Conservation (phyloP, 2,113 vertebrate genomes). For the Sterna hirundo region DNA sequence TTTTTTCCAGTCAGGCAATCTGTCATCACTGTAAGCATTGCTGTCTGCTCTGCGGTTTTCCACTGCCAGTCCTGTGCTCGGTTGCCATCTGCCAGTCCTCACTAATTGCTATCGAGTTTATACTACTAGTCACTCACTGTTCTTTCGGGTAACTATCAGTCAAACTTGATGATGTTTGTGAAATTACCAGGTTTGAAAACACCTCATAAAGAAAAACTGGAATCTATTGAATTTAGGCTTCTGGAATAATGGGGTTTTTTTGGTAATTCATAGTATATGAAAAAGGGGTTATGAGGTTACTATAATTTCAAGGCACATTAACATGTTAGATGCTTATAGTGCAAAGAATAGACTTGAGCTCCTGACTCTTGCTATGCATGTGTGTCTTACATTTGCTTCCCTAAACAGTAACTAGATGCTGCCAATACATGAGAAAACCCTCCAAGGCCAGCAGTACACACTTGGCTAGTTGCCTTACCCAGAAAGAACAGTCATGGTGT, state of each 20-base stretch:
- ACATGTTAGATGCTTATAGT: not conserved
- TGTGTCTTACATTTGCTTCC: not conserved
- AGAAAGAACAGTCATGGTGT: not conserved
- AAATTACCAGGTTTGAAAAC: slow-evolving; percentile 7
- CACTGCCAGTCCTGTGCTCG: slow-evolving; percentile 28
- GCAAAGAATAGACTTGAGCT: not conserved
- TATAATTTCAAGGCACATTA: not conserved
- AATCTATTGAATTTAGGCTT: not conserved
- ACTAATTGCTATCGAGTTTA: slow-evolving; percentile 31
- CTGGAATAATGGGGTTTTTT: not conserved
- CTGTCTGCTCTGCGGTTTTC: slow-evolving; percentile 43
- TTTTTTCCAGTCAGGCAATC: slow-evolving; percentile 57
- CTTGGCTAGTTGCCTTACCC: not conserved
- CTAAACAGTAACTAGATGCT: not conserved
- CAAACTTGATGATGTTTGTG: slow-evolving; percentile 20
- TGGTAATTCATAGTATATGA: not conserved
- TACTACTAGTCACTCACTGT: slow-evolving; percentile 19
- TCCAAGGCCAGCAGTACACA: not conserved
- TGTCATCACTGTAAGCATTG: slow-evolving; percentile 55
- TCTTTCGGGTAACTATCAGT: slow-evolving; percentile 46
- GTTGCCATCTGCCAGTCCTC: slow-evolving; percentile 62
- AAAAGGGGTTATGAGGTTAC: not conserved
- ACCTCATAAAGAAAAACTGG: not conserved
- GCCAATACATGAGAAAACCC: not conserved
- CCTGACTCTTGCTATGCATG: not conserved